Base-by-base conservation (phyloP, 2,888 invertebrate genomes). In the Perizoma flavofasciatum region DNA sequence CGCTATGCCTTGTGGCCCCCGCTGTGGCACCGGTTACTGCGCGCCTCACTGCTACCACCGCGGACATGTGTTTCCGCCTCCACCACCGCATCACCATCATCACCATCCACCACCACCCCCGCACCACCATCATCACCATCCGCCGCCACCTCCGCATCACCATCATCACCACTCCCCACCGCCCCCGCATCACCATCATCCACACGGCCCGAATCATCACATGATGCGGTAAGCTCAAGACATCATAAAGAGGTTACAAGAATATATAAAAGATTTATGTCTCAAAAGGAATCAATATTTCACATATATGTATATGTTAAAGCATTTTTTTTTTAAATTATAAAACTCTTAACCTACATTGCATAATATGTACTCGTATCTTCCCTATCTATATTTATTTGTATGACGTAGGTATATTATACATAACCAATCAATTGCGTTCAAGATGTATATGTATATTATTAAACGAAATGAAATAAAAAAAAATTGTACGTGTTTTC, bases 1-100 rank as follows among this genome's bases (percentile, higher is more conserved):
- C 72, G 71, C 74, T 4, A 50, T 73, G 33, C 86, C 86, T 1
- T 88, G 88, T 61, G 86, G 88, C 0, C 84, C 86, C 0, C 68
- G 74, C 66, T 88, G 88, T 59, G 83, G 86, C 1, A 78, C 74
- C 0, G 81, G 79, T 0, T 64, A 66, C 64, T 88, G 88, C 63
- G 73, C 74, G 0, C 85, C 88, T 0, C 81, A 82, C 68, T 88
- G 88, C 71, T 78, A 77, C 66, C 69, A 73, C 65, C 72, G 73
- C 37, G 53, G 55, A 1, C 60, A 55, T 5, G 68, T 55, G 40
- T 35, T 49, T 33, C 66, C 65, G 43, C 63, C 73, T 44, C 69
- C 46, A n/a, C 55, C 55, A 1, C 7, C 22, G 6, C 44, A 44
- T 4, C 50, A 46, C 44, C 65, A 5, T 70, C 71, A 63, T 40